Evolutionary conservation across 2,797 vertebrate genomes (phyloP).

Genomic region (Antennarius maculatus): DNA sequence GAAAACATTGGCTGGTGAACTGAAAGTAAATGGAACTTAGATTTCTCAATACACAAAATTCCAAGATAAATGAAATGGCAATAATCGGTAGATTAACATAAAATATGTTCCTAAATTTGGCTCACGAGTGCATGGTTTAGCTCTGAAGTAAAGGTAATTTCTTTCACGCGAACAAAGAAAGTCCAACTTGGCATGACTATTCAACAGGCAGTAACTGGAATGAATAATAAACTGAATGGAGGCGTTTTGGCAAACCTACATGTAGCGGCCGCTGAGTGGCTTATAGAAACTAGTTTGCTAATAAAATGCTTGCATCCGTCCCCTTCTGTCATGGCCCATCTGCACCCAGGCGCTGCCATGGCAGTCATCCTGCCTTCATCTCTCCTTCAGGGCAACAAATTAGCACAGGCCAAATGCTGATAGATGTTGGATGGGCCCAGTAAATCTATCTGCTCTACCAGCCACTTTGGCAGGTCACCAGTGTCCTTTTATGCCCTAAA

Average conservation of each 20-base stretch:
- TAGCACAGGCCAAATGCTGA: conserved; percentile 64
- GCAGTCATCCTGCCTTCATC: conserved; percentile 55
- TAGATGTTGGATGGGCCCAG: conserved; percentile 49
- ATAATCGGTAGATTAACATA: conserved; percentile 12
- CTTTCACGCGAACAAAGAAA: background rate
- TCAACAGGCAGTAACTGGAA: conserved; percentile 12
- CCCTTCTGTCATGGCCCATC: conserved; percentile 69
- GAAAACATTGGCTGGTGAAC: background rate
- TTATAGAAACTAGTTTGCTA: conserved; percentile 60
- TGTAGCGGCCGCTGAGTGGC: conserved; percentile 43
- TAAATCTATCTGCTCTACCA: conserved; percentile 56
- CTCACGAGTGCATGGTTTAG: background rate
- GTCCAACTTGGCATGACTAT: background rate
- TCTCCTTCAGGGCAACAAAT: conserved; percentile 59
- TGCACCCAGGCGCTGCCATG: conserved; percentile 60
- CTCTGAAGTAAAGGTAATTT: conserved; percentile 10
- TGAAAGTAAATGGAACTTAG: background rate
- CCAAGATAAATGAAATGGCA: conserved; percentile 11
- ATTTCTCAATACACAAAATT: background rate
- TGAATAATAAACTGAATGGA: conserved; percentile 12
- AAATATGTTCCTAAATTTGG: background rate
- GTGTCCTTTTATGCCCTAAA: conserved; percentile 31
- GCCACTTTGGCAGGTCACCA: conserved; percentile 65
- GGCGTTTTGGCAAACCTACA: conserved; percentile 36
- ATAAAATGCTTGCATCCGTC: conserved; percentile 59